A percentile compares a stretch with the other conserved stretches of the same genome.
Evolutionary conservation across 2,888 invertebrate species (phyloP).

Genomic region (Epinotia nisella): DNA sequence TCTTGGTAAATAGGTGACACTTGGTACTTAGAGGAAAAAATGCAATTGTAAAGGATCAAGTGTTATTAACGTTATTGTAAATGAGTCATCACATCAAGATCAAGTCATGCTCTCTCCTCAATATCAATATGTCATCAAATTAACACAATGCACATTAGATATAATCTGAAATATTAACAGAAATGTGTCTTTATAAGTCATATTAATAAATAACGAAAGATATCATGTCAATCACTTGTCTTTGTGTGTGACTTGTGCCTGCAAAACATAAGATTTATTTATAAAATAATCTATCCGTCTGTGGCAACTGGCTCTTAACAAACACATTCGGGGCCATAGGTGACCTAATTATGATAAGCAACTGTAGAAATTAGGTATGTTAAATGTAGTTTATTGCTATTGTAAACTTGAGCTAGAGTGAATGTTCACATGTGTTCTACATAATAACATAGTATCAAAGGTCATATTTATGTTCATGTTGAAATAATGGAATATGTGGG

Average conservation of each 20-base stretch:
- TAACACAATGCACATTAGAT: no score
- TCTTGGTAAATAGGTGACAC: background rate
- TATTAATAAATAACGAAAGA: background rate
- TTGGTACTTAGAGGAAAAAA: background rate
- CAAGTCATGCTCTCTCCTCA: no score
- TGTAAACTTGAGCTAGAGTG: background rate
- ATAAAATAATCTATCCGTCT: background rate
- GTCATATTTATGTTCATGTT: no score
- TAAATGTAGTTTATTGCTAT: slow-evolving; percentile 3
- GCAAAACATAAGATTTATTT: background rate
- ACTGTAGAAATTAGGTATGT: slow-evolving; percentile 6
- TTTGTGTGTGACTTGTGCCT: no score
- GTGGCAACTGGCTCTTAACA: background rate
- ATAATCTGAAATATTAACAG: no score
- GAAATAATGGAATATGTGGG: background rate
- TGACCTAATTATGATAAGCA: slow-evolving; percentile 18
- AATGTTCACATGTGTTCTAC: slow-evolving; percentile 1
- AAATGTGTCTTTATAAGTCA: no score
- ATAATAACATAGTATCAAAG: background rate
- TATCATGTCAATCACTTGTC: background rate
- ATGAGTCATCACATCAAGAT: no score
- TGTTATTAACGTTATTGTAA: no score
- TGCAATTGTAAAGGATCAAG: no score
- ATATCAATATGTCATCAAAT: no score
- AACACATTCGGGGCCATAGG: slow-evolving; percentile 22